phyloP scores from a whole-genome alignment of 2,888 invertebrate genomes.

The Iphiclides podalirius region DNA sequence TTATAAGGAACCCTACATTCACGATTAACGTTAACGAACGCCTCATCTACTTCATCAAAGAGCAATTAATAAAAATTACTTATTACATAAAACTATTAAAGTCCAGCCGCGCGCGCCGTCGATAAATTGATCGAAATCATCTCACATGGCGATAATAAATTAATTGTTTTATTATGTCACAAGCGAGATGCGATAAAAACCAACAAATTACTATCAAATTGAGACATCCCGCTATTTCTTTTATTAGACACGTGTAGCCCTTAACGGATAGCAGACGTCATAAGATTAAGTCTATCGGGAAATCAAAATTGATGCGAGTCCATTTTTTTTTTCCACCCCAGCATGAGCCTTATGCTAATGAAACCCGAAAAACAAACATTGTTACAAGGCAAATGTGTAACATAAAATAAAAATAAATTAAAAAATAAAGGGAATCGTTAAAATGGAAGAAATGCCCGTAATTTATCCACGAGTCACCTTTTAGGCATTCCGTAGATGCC shows the following conservation, averaged over 20 bases:
- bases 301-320: conserved; percentile 61
- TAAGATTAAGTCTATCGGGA: conserved; percentile 64
- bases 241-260: conserved; percentile 62
- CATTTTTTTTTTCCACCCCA: conserved; percentile 59
- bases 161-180: conserved; percentile 78
- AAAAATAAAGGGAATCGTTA: conserved; percentile 80
- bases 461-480: conserved; percentile 80
- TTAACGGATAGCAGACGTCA: conserved; percentile 58
- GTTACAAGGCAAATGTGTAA: conserved; percentile 78
- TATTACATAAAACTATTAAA: conserved; percentile 72
- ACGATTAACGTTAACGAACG: conserved; percentile 44
- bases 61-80: conserved; percentile 76
- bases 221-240: conserved; percentile 76
- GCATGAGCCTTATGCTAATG: conserved; percentile 76
- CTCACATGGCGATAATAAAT: conserved; percentile 67
- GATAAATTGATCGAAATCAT: conserved; percentile 72
- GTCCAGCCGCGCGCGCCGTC: conserved; percentile 60
- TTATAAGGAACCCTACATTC: conserved; percentile 53
- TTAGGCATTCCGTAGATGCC: conserved; percentile 77
- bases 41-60: conserved; percentile 58
- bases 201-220: conserved; percentile 72
- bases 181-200: conserved; percentile 63
- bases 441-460: conserved; percentile 78
- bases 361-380: conserved; percentile 77
- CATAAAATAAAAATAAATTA: conserved; percentile 79